phyloP scores from a whole-genome alignment of 2,888 invertebrate genomes.

The Oxycera nigricornis region DNA sequence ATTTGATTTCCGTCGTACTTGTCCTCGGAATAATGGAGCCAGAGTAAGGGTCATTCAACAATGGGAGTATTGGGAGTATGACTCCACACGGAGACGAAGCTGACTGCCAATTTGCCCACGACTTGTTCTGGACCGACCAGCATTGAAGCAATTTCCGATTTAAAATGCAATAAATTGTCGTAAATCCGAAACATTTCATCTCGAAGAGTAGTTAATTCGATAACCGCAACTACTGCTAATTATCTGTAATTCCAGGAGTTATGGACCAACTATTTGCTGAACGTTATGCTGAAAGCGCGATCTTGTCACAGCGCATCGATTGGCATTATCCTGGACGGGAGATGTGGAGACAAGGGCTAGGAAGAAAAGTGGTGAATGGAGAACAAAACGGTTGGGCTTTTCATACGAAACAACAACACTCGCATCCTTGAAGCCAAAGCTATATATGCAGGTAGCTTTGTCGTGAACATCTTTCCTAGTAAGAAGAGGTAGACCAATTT shows the following conservation, averaged over 20 bases:
- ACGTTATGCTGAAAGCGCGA: neutral
- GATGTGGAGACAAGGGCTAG: neutral
- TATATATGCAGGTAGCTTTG: neutral
- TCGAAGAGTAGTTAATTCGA: conserved; percentile 35
- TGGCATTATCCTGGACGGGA: neutral
- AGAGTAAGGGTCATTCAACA: neutral
- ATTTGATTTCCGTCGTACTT: conserved; percentile 12
- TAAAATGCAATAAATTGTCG: conserved; percentile 35
- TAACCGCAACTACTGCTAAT: conserved; percentile 36
- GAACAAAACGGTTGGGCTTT: neutral
- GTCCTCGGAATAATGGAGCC: neutral
- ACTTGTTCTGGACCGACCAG: neutral
- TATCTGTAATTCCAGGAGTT: conserved; percentile 29
- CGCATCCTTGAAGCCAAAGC: neutral
- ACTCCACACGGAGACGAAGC: neutral
- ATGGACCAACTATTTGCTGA: neutral
- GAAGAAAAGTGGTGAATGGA: neutral
- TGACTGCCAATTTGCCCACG: neutral
- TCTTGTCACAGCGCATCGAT: neutral
- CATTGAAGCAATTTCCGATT: conserved; percentile 31
- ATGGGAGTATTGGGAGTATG: no score
- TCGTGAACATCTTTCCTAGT: neutral
- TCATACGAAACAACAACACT: neutral
- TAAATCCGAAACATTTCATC: conserved; percentile 30
- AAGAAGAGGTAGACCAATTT: conserved; percentile 10